Base-by-base conservation (phyloP, 2,888 invertebrate genomes). In the Leptinotarsa rubiginosa region DNA sequence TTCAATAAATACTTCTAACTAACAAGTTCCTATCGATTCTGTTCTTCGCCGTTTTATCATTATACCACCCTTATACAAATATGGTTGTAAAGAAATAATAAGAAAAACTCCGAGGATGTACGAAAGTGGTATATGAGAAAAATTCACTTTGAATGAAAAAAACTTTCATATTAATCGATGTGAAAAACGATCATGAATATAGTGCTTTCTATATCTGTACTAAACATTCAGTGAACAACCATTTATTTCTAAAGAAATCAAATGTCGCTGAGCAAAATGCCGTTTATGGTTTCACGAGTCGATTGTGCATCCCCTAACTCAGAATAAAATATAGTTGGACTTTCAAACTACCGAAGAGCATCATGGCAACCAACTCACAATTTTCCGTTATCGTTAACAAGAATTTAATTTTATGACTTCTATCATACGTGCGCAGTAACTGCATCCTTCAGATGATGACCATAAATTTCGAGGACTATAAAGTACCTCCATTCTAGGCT, bases 371-470 rank as follows among this genome's bases (percentile, higher is more conserved):
- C 62, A 31, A 31, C 41, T 56, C 20, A 69, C 56, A 69, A 69
- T 69, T 69, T 62, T 31, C 56, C 56, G 47, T 41, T n/a, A 56
- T 56, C 54, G 56, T 69, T 54, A 56, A 56, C 69, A 69, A 41
- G 25, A 47, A 16, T 69, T 69, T 69, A 47, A 69, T 69, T 56
- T 62, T 62, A 62, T 41, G 25, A 20, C 56, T 47, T 69, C 69
- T 56, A 69, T 69, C 56, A 69, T 56, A 56, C 56, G 47, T 56
- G 69, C 20, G 31, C 41, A 47, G 69, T 41, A 41, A 69, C 22
- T 56, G 47, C 15, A 15, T 22, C 47, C n/a, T 47, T 47, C 47
- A 69, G 56, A 69, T 41, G 69, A 47, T 69, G 56, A 22, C 69
- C 15, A 56, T 69, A 69, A 69, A 69, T 56, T 69, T 20, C 3